Conservation (phyloP, 2,113 vertebrate species). For the Salvelinus sp. region DNA sequence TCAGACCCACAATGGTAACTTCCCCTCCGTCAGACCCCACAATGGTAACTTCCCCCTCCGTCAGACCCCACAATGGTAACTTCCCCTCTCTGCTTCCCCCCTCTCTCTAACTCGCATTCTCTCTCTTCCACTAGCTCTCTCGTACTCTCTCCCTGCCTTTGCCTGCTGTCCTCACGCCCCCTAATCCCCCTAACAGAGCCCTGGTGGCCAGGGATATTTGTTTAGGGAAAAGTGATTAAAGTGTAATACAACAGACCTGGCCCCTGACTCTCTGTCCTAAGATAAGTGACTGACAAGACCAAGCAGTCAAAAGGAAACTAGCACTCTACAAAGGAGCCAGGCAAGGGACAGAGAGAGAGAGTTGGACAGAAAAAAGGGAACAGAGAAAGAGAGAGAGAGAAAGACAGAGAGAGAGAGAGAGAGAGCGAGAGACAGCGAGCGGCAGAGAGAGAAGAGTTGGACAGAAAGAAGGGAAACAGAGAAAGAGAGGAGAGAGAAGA, state of each 20-base stretch:
- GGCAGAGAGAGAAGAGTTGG: not conserved
- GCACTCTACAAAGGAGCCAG: constrained; percentile 5
- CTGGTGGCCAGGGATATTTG: constrained; percentile 39
- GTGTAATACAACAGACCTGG: constrained; percentile 27
- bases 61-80: constrained; percentile 3
- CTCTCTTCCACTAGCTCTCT: not conserved
- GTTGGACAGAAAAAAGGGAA: not conserved
- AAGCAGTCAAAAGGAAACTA: constrained; percentile 26
- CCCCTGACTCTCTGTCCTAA: constrained; percentile 18
- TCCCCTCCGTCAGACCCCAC: not conserved
- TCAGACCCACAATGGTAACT: too few relatives aligned
- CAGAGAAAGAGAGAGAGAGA: not conserved
- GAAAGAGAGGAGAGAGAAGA: not conserved
- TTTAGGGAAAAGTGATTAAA: constrained; percentile 48
- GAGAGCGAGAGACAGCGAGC: not conserved
- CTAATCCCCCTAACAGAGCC: constrained; percentile 36
- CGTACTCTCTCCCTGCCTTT: constrained; percentile 3
- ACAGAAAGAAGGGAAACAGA: not conserved
- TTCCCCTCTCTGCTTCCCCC: not conserved
- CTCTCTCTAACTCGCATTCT: constrained; percentile 5
- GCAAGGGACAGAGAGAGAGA: not conserved
- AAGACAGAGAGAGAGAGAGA: not conserved
- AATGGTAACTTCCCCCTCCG: not conserved
- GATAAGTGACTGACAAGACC: constrained; percentile 25
- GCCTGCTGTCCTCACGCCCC: not conserved